A percentile compares a stretch with the other conserved stretches of the same genome.
Conservation (phyloP, 2,888 invertebrate genomes). For the Calameuta filiformis region DNA sequence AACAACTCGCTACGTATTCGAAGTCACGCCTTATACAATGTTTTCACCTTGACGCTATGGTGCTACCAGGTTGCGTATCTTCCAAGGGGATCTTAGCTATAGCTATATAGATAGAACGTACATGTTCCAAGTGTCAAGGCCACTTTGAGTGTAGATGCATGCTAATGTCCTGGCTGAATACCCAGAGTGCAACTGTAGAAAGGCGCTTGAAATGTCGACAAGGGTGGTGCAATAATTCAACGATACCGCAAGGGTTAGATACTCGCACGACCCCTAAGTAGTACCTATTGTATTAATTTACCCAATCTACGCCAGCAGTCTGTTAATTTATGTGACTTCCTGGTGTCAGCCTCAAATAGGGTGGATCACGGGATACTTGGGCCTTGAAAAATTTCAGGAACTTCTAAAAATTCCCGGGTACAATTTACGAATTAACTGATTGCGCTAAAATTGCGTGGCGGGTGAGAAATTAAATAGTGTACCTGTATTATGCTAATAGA, state of each 20-base stretch:
- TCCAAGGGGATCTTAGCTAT: slow-evolving; percentile 32
- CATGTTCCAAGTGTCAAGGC: slow-evolving; percentile 42
- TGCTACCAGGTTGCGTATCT: slow-evolving; percentile 27
- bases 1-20: not conserved
- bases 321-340: not conserved
- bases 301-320: not conserved
- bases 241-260: not conserved
- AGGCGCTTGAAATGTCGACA: not conserved
- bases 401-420: not conserved
- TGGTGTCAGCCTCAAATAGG: not conserved
- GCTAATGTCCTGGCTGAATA: slow-evolving; percentile 38
- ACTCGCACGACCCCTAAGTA: not conserved
- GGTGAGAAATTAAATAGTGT: not conserved
- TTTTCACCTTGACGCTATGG: slow-evolving; percentile 3
- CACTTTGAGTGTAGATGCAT: slow-evolving; percentile 30
- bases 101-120: too few species aligned
- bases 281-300: not conserved
- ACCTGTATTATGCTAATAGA: not conserved
- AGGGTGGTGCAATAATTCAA: not conserved
- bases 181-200: slow-evolving; percentile 15
- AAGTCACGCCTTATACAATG: not conserved
- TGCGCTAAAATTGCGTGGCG: not conserved
- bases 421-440: not conserved
- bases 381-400: not conserved
- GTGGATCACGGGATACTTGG: not conserved